Conservation (phyloP, 2,888 invertebrate genomes). For the Pollenia griseotomentosa region DNA sequence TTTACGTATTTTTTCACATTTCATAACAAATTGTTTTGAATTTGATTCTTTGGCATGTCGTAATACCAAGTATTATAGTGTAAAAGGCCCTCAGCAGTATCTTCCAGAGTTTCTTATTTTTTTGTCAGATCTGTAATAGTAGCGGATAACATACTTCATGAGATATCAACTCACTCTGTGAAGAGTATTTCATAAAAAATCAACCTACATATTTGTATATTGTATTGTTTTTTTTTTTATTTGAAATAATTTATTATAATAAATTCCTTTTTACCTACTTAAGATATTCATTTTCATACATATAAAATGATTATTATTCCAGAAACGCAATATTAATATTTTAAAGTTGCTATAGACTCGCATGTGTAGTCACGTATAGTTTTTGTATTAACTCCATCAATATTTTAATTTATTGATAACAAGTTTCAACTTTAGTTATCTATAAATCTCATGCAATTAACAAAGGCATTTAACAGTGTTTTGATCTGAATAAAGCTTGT, state of each 20-base stretch:
- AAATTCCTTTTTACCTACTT: conserved; percentile 40
- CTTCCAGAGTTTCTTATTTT: no score
- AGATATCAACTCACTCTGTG: no score
- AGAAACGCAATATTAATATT: conserved; percentile 40
- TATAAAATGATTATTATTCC: conserved; percentile 37
- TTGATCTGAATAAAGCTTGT: neutral
- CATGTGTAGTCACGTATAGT: neutral
- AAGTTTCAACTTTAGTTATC: conserved; percentile 25
- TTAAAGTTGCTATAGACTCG: conserved; percentile 26
- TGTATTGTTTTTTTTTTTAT: conserved; percentile 21
- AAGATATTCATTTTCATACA: neutral
- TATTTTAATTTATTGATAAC: conserved; percentile 35
- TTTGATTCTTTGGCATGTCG: no score
- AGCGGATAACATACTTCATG: no score
- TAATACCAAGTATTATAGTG: no score
- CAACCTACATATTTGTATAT: neutral
- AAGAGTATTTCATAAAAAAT: no score
- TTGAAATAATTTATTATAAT: conserved; percentile 50
- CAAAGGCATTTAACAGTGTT: conserved; percentile 1
- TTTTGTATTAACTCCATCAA: conserved; percentile 15
- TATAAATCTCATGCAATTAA: conserved; percentile 14
- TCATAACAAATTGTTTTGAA: no score
- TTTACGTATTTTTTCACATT: no score
- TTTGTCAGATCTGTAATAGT: no score
- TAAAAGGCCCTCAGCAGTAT: no score